phyloP scores from a whole-genome alignment of 2,888 invertebrate species.

The Protophormia terraenovae region DNA sequence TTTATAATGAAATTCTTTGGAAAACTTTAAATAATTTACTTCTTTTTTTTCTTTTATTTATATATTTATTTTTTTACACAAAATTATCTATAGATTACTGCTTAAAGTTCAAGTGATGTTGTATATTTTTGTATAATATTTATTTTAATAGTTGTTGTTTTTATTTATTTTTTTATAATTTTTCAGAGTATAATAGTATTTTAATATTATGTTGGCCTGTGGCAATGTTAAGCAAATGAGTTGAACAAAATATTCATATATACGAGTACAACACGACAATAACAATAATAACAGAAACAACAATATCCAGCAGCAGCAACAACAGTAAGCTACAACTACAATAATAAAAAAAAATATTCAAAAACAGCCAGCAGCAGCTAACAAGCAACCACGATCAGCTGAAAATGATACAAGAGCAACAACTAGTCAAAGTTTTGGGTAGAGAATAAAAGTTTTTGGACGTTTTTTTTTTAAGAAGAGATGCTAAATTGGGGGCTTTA shows the following conservation, averaged over 20 bases:
- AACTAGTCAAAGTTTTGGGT: slow-evolving; percentile 54
- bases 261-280: slow-evolving; percentile 47
- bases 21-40: slow-evolving; percentile 22
- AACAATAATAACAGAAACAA: slow-evolving; percentile 23
- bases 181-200: slow-evolving; percentile 16
- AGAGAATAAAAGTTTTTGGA: slow-evolving; percentile 32
- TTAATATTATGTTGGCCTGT: slow-evolving; percentile 61
- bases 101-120: slow-evolving; percentile 63
- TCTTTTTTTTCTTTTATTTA: slow-evolving; percentile 10
- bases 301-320: neutral
- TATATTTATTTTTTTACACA: neutral
- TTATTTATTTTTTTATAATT: slow-evolving; percentile 9
- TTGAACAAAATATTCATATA: slow-evolving; percentile 59
- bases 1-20: slow-evolving; percentile 45
- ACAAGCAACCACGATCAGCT: slow-evolving; percentile 63
- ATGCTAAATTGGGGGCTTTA: neutral
- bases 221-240: slow-evolving; percentile 68
- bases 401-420: slow-evolving; percentile 64
- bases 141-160: slow-evolving; percentile 48
- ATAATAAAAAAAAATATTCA: no score
- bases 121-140: slow-evolving; percentile 18
- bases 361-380: slow-evolving; percentile 45
- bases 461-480: neutral
- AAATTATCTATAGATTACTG: slow-evolving; percentile 51
- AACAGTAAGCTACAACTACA: no score